phyloP scores from a whole-genome alignment of 1,140 invertebrate genomes.

The Camponotus vicinus region DNA sequence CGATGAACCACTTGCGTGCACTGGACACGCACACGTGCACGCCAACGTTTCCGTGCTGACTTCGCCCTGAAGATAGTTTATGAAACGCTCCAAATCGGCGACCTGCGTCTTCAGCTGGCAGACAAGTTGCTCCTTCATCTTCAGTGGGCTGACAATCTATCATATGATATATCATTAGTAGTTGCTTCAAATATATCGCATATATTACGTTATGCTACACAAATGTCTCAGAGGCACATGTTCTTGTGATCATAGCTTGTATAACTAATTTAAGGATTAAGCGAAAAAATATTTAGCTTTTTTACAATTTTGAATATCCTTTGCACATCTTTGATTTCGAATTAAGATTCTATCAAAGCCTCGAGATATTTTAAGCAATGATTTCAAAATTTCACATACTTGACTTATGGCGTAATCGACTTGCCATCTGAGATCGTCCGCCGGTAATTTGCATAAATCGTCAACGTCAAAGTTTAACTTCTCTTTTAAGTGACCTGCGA shows the following conservation, averaged over 20 bases:
- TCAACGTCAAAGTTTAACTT: conserved; percentile 92
- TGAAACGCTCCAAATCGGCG: conserved; percentile 98
- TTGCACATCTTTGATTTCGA: not conserved
- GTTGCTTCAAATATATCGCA: not conserved
- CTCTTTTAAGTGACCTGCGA: conserved; percentile 90
- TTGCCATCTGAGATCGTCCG: conserved; percentile 93
- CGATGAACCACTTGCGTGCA: conserved; percentile 84
- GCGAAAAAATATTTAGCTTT: not conserved
- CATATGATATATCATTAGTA: not conserved
- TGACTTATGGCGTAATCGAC: conserved; percentile 92
- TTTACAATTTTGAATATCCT: not conserved
- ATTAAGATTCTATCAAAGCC: not conserved
- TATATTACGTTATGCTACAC: not conserved
- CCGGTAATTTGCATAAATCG: conserved; percentile 90
- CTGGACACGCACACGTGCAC: conserved; percentile 89
- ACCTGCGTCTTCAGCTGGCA: conserved; percentile 98
- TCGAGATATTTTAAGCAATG: not conserved
- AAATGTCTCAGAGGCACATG: not conserved
- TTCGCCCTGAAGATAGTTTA: conserved; percentile 97
- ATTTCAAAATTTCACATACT: conserved; percentile 81
- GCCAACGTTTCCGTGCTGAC: conserved; percentile 85
- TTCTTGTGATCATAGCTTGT: not conserved
- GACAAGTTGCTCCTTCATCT: conserved; percentile 98
- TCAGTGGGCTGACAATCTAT: conserved; percentile 96
- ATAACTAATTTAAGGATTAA: not conserved